These are phyloP conservation scores for Pristionchus arcanus DNA, from an alignment of 2,888 invertebrate genomes.

Conservation along the genomic window DNA sequence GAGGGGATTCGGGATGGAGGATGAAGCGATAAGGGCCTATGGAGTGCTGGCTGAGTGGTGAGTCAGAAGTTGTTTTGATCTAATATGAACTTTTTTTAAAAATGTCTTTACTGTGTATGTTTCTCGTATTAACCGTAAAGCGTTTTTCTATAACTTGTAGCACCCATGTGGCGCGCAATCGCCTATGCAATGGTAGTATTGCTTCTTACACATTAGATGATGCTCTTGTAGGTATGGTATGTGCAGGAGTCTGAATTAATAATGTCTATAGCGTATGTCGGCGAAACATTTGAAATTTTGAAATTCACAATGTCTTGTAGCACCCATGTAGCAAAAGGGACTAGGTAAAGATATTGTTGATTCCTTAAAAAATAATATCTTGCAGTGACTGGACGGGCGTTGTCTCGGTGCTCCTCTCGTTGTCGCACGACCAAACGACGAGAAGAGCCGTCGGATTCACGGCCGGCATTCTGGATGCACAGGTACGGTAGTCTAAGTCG, in stretches of 20 bases:
- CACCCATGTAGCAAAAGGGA: background rate
- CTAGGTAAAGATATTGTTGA: background rate
- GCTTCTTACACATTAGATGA: too few species aligned
- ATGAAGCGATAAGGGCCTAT: constrained; percentile 35
- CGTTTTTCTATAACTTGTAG: too few species aligned
- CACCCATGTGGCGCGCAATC: background rate
- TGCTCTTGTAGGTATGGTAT: too few species aligned
- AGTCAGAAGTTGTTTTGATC: too few species aligned
- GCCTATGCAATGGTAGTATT: too few species aligned
- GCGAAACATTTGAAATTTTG: too few species aligned
- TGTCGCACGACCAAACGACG: background rate
- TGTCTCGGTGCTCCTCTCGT: constrained; percentile 30
- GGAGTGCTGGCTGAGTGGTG: constrained; percentile 32
- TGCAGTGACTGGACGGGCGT: constrained; percentile 51
- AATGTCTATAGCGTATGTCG: too few species aligned
- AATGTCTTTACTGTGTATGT: too few species aligned
- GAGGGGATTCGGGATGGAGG: background rate
- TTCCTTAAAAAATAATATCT: too few species aligned
- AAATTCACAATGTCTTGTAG: background rate
- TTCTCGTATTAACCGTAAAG: too few species aligned
- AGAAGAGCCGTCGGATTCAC: constrained; percentile 39
- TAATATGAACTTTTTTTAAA: too few species aligned
- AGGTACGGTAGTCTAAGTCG: constrained; percentile 13
- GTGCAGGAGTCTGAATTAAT: too few species aligned
- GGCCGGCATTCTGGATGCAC: background rate